Conservation (phyloP, 1,140 invertebrate genomes). For the Drosophila jambulina region DNA sequence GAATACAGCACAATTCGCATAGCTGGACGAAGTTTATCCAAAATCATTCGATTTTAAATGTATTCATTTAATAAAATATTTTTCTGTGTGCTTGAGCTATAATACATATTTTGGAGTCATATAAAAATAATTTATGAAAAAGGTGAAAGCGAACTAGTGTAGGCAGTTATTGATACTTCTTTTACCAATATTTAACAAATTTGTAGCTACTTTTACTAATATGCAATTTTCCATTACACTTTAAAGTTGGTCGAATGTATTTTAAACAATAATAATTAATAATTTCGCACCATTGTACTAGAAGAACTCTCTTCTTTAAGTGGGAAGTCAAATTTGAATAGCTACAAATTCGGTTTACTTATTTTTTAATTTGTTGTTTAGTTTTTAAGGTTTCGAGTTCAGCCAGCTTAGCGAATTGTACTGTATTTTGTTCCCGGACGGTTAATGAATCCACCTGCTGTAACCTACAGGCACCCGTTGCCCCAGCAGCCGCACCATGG, state of each 20-base stretch:
- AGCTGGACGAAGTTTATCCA: not conserved
- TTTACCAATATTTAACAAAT: too few relatives aligned
- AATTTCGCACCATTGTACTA: not conserved
- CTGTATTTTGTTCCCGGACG: conserved; percentile 35
- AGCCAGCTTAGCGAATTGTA: conserved; percentile 23
- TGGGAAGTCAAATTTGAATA: not conserved
- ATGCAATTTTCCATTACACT: too few relatives aligned
- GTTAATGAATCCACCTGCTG: conserved; percentile 13
- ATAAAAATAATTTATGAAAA: too few relatives aligned
- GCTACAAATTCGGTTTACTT: not conserved
- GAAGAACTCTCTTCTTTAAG: not conserved
- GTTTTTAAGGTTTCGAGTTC: not conserved
- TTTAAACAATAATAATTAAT: not conserved
- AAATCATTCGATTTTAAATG: not conserved
- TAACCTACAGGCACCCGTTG: conserved; percentile 89
- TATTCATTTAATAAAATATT: not conserved
- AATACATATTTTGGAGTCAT: too few relatives aligned
- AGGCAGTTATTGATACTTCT: too few relatives aligned
- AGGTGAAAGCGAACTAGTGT: too few relatives aligned
- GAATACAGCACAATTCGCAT: conserved; percentile 13
- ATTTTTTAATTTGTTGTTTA: not conserved
- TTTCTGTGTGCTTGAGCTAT: too few relatives aligned
- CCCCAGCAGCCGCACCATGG: conserved; percentile 96
- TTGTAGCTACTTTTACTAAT: too few relatives aligned
- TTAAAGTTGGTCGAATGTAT: not conserved